Evolutionary conservation across 2,888 invertebrate species (phyloP), one percentile per base, ranked within the genome.

Genomic region (Erebia aethiops): DNA sequence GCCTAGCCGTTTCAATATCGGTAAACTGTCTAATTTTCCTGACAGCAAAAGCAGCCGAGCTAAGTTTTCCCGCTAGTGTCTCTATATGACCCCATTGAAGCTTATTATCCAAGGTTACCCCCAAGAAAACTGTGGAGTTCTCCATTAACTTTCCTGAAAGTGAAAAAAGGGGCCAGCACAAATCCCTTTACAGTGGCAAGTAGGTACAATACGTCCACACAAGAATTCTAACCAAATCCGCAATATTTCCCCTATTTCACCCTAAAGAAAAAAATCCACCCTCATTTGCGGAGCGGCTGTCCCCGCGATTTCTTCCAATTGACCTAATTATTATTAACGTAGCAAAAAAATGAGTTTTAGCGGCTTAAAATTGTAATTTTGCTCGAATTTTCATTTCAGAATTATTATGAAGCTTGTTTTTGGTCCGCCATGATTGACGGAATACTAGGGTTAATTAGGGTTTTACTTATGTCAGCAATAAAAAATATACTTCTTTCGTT

Each of bases 241-340:
- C 13, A 21, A 67, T 69, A 71, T 52, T 65, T 64, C 41, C 54
- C 43, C 16, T 9, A 65, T 71, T 68, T 65, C 54, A 61, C 56
- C 65, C 58, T n/a, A 51, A 60, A 66, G 21, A 75, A 75, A 74
- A 73, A 43, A 61, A 67, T 61, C 49, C 62, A 71, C 68, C 74
- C 78, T 78, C 75, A 72, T 77, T 77, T 67, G 62, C 70, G 60
- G 69, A 73, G 75, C 70, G 73, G 74, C 69, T 65, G 70, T 71
- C 73, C 71, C 66, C 70, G 67, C 74, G 74, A 77, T 76, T 77
- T 76, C 71, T 74, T 51, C 71, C 74, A 76, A 76, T 78, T 76
- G 75, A 77, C 78, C 78, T 76, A 77, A 78, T 79, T 79, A 76
- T 74, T 67, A 54, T 74, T 67, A 54, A 63, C 67, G 73, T 72